These are phyloP conservation scores for Cirrhinus mrigala DNA, from an alignment of 2,797 vertebrate genomes.

Conservation along the genomic window DNA sequence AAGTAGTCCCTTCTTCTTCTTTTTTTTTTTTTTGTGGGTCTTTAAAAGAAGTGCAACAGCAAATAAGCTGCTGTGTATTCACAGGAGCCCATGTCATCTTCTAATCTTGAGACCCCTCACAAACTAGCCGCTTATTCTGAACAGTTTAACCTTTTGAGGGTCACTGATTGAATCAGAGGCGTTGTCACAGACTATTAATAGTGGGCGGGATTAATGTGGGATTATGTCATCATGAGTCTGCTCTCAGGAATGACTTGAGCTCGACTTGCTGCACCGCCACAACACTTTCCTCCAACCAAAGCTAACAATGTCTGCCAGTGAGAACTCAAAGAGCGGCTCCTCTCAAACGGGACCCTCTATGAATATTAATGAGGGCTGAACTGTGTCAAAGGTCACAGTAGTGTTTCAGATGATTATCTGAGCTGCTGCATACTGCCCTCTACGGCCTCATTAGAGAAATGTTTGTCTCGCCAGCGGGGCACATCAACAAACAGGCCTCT, in stretches of 20 bases:
- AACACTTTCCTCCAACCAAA: constrained; percentile 88
- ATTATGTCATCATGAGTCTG: constrained; percentile 88
- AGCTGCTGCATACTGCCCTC: constrained; percentile 81
- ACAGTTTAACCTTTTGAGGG: constrained; percentile 43
- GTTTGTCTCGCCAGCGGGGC: constrained; percentile 85
- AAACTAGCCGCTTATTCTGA: constrained; percentile 26
- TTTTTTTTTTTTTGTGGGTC: background rate
- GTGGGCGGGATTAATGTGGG: constrained; percentile 85
- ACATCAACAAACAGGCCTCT: constrained; percentile 73
- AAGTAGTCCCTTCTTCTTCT: too few relatives aligned
- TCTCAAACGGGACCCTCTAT: constrained; percentile 82
- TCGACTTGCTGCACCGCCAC: constrained; percentile 83
- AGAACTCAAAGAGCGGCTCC: constrained; percentile 84
- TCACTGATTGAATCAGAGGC: constrained; percentile 64
- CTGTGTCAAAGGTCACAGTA: constrained; percentile 89
- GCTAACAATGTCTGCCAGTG: constrained; percentile 91
- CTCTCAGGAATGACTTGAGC: constrained; percentile 78
- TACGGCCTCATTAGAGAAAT: constrained; percentile 91
- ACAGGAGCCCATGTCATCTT: background rate
- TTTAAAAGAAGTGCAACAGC: background rate
- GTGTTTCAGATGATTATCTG: constrained; percentile 89
- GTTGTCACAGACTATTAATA: constrained; percentile 87
- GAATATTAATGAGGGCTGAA: constrained; percentile 90
- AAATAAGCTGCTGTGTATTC: background rate
- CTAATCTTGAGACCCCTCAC: background rate